Evolutionary conservation across 2,797 vertebrate species (phyloP), one percentile per base, ranked within the genome.

Genomic region (Eulemur mongoz): DNA sequence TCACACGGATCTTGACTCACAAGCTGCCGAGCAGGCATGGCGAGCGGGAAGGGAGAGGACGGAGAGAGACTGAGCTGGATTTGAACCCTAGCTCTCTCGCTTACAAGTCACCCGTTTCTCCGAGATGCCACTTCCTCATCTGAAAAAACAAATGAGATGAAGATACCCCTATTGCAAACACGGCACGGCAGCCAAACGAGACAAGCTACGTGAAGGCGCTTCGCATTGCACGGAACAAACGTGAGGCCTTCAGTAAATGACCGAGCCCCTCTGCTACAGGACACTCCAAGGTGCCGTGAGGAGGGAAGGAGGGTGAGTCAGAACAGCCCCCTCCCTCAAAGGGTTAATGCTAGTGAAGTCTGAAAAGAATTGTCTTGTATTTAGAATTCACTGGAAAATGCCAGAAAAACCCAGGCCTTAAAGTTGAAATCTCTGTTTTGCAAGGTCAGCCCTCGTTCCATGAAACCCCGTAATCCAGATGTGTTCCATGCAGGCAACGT

Each of bases 201-300:
- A 52, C 30, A 4, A 14, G 2, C 7, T 38, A 1, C 0, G 20
- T 14, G 43, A 38, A 20, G 11, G 10, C 20, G 20, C 18, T 14
- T 57, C 10, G 20, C 12, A 7, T 6, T n/a, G 40, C 88, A 54
- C 10, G 15, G 8, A n/a, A 81, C 52, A 52, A n/a, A 76, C 4
- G 59, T 40, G 22, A 72, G 61, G 10, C 18, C 78, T 84, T 70
- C 54, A 7, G 2, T 27, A 57, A 73, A 40, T 48, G 50, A 63
- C 13, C 35, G 8, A 25, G 7, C 27, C 40, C 18, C 50, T 75
- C 78, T 89, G 65, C 38, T 35, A 0, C 0, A 18, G 17, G 73
- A 59, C 67, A 48, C 9, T 65, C 25, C 32, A n/a, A 65, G 30
- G 23, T 2, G 7, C 1, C n/a, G 25, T 9, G 17, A 45, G 25